phyloP scores from a whole-genome alignment of 2,113 vertebrate species.

The Eurypyga helias region DNA sequence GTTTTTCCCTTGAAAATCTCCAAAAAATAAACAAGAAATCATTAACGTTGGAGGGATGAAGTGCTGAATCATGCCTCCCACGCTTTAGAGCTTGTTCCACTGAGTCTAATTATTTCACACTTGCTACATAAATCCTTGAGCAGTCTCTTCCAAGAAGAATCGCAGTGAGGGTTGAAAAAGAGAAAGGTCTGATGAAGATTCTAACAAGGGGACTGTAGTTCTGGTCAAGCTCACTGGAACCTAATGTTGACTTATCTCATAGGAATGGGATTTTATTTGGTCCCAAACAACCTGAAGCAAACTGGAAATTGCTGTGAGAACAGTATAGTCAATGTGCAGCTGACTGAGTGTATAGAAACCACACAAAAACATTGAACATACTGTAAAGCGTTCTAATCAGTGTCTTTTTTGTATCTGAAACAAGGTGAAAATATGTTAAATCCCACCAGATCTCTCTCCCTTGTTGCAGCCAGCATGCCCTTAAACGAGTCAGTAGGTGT shows the following conservation, averaged over 20 bases:
- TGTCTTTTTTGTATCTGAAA: background rate
- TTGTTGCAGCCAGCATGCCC: background rate
- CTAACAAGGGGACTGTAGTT: background rate
- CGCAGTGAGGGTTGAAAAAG: accelerated
- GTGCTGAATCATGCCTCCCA: constrained; percentile 47
- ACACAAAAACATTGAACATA: background rate
- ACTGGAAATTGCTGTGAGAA: background rate
- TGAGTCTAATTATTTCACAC: constrained; percentile 24
- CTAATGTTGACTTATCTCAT: background rate
- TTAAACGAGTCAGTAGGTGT: background rate
- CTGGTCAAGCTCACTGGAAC: background rate
- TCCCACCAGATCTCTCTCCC: background rate
- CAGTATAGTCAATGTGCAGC: background rate
- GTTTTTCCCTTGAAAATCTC: constrained; percentile 12
- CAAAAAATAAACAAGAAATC: background rate
- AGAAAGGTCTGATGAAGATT: background rate
- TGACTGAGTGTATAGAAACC: background rate
- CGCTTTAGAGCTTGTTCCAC: background rate
- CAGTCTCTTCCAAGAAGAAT: background rate
- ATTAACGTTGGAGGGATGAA: background rate
- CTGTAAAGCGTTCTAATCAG: background rate
- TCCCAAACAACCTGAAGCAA: background rate
- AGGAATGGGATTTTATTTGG: background rate
- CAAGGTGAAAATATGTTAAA: background rate
- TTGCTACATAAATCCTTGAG: constrained; percentile 10